A percentile compares a stretch with the other conserved stretches of the same genome.
Evolutionary conservation across 2,888 invertebrate genomes (phyloP).

Genomic region (Drosophila koepferae): DNA sequence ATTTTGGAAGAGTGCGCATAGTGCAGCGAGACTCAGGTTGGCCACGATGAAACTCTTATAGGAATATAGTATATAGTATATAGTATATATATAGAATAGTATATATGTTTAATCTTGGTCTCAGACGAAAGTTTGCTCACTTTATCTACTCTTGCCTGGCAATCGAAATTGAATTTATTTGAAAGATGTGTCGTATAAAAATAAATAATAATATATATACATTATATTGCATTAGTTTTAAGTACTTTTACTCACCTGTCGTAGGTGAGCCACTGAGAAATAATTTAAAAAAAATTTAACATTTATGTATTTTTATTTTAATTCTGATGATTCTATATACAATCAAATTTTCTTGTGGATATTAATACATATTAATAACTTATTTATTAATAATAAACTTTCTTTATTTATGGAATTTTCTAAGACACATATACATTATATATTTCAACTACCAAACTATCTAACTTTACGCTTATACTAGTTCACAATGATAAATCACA

Average conservation of each 20-base stretch:
- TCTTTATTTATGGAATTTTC: no score
- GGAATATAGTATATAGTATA: no score
- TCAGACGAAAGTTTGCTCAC: neutral
- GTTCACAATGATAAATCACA: neutral
- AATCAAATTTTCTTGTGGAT: neutral
- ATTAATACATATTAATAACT: neutral
- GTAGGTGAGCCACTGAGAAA: neutral
- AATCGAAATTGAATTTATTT: neutral
- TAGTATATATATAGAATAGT: neutral
- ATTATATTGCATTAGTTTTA: neutral
- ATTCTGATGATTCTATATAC: no score
- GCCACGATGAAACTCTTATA: neutral
- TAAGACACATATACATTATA: neutral
- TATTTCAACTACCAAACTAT: neutral
- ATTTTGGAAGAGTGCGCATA: slow-evolving; percentile 9
- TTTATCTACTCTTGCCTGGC: neutral
- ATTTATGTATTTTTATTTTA: neutral
- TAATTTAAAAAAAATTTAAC: neutral
- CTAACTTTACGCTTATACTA: neutral
- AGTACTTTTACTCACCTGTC: neutral
- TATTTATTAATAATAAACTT: no score
- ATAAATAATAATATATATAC: neutral
- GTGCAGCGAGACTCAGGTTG: slow-evolving; percentile 4
- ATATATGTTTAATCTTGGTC: neutral
- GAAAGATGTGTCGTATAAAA: neutral